phyloP scores from a whole-genome alignment of 2,113 vertebrate species.

The Labeo catla region DNA sequence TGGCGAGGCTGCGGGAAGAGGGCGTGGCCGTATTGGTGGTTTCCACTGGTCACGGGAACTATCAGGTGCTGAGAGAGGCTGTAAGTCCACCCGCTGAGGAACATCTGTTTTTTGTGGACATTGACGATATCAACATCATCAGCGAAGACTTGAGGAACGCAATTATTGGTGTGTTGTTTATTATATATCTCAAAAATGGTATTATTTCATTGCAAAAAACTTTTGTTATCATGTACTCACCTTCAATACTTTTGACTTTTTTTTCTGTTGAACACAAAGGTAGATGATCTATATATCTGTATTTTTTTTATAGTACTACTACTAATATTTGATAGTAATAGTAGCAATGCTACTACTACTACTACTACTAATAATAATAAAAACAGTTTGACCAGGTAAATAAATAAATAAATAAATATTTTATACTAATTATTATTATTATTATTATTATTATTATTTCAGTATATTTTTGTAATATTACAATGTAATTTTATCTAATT shows the following conservation, averaged over 20 bases:
- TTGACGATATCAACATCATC: slow-evolving; percentile 91
- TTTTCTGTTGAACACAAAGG: background rate
- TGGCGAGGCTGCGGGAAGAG: slow-evolving; percentile 82
- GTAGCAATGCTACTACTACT: no score
- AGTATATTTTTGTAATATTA: background rate
- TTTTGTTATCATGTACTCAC: background rate
- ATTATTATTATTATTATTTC: background rate
- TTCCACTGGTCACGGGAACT: slow-evolving; percentile 88
- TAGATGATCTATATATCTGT: background rate
- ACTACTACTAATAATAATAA: background rate
- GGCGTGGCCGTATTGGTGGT: slow-evolving; percentile 88
- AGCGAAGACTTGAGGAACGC: slow-evolving; percentile 80
- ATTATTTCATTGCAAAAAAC: background rate
- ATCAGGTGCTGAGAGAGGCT: slow-evolving; percentile 81
- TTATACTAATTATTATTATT: no score
- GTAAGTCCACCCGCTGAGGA: slow-evolving; percentile 80
- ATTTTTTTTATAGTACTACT: no score
- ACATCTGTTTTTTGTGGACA: slow-evolving; percentile 91
- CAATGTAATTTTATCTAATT: background rate
- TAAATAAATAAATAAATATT: no score
- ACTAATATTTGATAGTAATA: no score
- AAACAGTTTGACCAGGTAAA: no score
- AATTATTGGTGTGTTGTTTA: slow-evolving; percentile 81
- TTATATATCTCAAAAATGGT: background rate
- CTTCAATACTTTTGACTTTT: background rate